Conservation (phyloP, 2,888 invertebrate species). For the Microctonus hyperodae region DNA sequence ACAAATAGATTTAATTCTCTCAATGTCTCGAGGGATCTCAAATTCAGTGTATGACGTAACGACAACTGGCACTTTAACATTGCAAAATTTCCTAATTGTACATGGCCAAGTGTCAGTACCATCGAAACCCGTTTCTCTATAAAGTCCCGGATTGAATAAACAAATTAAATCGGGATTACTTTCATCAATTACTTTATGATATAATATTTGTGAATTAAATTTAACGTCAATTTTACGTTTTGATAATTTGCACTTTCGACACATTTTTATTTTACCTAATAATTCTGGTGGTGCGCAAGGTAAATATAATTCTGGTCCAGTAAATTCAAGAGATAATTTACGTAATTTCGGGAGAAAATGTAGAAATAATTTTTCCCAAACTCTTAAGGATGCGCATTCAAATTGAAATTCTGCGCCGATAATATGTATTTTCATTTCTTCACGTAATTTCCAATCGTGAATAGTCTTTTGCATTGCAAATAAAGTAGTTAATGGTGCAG, state of each 20-base stretch:
- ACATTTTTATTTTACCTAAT: slow-evolving; percentile 64
- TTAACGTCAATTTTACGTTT: slow-evolving; percentile 45
- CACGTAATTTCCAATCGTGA: slow-evolving; percentile 42
- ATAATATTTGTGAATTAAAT: slow-evolving; percentile 54
- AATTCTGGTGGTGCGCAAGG: slow-evolving; percentile 68
- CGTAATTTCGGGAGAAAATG: slow-evolving; percentile 70
- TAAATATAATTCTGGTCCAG: slow-evolving; percentile 72
- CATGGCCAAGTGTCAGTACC: slow-evolving; percentile 73
- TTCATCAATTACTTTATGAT: slow-evolving; percentile 59
- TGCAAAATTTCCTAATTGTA: slow-evolving; percentile 68
- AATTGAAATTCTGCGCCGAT: slow-evolving; percentile 77
- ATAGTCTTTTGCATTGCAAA: slow-evolving; percentile 66
- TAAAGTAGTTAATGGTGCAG: slow-evolving; percentile 71
- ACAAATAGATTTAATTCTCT: slow-evolving; percentile 66
- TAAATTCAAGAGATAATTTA: slow-evolving; percentile 68
- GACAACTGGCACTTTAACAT: slow-evolving; percentile 68
- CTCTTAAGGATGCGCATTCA: slow-evolving; percentile 72
- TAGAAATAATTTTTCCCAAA: slow-evolving; percentile 76
- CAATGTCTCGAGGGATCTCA: slow-evolving; percentile 72
- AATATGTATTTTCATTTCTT: slow-evolving; percentile 64
- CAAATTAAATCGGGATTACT: slow-evolving; percentile 66
- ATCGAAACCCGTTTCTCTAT: slow-evolving; percentile 71
- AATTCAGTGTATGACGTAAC: slow-evolving; percentile 74
- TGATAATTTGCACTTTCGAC: slow-evolving; percentile 44
- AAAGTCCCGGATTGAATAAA: slow-evolving; percentile 76